Conservation (phyloP, 2,797 vertebrate species). For the Gymnoscopelus microlampas region DNA sequence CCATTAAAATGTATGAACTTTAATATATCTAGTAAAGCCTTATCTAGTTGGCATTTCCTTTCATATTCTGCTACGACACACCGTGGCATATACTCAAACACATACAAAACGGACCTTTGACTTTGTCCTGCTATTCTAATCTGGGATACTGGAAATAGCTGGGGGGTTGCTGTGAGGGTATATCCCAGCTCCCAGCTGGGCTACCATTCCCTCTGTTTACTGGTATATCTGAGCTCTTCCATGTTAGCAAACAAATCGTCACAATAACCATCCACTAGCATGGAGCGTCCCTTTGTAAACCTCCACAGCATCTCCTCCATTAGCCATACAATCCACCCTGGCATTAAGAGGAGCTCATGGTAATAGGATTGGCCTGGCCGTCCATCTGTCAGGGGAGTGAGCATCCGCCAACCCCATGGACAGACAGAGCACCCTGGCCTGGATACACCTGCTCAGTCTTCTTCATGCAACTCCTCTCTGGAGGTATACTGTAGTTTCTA, state of each 20-base stretch:
- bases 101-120: too few relatives aligned
- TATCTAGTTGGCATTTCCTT: too few relatives aligned
- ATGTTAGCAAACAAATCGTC: slow-evolving; percentile 62
- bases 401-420: slow-evolving; percentile 62
- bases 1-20: slow-evolving; percentile 7
- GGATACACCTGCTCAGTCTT: slow-evolving; percentile 60
- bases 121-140: too few relatives aligned
- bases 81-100: too few relatives aligned
- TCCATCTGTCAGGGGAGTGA: slow-evolving; percentile 77
- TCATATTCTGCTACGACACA: too few relatives aligned
- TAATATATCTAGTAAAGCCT: slow-evolving; percentile 33
- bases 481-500: slow-evolving; percentile 29
- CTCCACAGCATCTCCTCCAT: slow-evolving; percentile 44
- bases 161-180: too few relatives aligned
- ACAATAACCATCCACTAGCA: slow-evolving; percentile 50
- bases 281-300: slow-evolving; percentile 54
- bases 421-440: slow-evolving; percentile 59
- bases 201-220: slow-evolving; percentile 17
- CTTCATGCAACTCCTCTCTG: slow-evolving; percentile 39
- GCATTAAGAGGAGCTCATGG: slow-evolving; percentile 72
- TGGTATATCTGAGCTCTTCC: slow-evolving; percentile 39
- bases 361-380: slow-evolving; percentile 80
- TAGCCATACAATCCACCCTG: slow-evolving; percentile 66
- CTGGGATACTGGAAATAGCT: too few relatives aligned
- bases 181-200: slow-evolving; percentile 15